A percentile compares a stretch with the other conserved stretches of the same genome.
Conservation (phyloP, 2,888 invertebrate genomes). For the Brassicogethes aeneus region DNA sequence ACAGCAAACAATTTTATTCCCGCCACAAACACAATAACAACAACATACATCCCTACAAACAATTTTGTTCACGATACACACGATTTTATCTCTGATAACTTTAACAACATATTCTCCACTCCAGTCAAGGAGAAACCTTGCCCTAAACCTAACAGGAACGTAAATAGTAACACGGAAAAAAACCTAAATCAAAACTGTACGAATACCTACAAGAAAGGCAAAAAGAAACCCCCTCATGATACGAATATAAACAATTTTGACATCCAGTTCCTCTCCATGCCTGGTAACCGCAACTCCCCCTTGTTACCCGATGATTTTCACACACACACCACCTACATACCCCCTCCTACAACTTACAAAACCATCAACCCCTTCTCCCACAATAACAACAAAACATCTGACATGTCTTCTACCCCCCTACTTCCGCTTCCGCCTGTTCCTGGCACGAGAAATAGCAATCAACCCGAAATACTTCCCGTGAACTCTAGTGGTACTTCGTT, state of each 20-base stretch:
- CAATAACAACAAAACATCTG: slow-evolving; percentile 33
- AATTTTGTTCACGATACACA: slow-evolving; percentile 31
- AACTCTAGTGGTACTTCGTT: slow-evolving; percentile 43
- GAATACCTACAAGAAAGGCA: slow-evolving; percentile 25
- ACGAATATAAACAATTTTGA: slow-evolving; percentile 31
- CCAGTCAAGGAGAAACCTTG: slow-evolving; percentile 11
- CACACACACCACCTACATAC: slow-evolving; percentile 33
- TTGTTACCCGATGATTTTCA: slow-evolving; percentile 40
- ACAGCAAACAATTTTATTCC: slow-evolving; percentile 30
- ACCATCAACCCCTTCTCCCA: slow-evolving; percentile 37
- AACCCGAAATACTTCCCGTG: slow-evolving; percentile 32
- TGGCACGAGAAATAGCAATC: slow-evolving; percentile 20
- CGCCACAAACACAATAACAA: slow-evolving; percentile 26
- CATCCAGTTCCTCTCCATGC: slow-evolving; percentile 36
- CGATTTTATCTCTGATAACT: slow-evolving; percentile 21
- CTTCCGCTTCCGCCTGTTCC: slow-evolving; percentile 28
- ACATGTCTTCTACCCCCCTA: slow-evolving; percentile 24
- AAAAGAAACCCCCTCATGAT: slow-evolving; percentile 25
- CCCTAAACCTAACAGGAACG: slow-evolving; percentile 2
- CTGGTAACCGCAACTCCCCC: slow-evolving; percentile 36
- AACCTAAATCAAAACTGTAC: slow-evolving; percentile 4
- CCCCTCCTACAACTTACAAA: slow-evolving; percentile 34
- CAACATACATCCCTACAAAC: slow-evolving; percentile 28
- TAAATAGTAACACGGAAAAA: slow-evolving; percentile 13
- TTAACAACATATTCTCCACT: too few species aligned